A percentile compares a stretch with the other conserved stretches of the same genome.
Conservation (phyloP, 2,797 vertebrate species). For the Zalophus californianus region DNA sequence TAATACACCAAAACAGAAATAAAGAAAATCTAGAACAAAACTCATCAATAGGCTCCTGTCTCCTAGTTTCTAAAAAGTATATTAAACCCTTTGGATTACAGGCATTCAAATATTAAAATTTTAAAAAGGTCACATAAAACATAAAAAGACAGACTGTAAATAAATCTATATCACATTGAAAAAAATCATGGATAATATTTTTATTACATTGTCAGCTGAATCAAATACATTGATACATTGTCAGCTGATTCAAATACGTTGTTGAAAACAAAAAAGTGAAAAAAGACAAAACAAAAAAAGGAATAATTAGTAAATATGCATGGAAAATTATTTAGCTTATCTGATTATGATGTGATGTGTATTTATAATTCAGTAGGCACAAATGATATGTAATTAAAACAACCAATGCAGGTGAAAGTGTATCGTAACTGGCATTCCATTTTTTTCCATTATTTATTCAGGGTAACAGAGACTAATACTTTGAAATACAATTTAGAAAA, state of each 20-base stretch:
- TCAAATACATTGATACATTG: neutral
- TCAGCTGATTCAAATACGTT: conserved; percentile 40
- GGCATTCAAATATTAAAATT: neutral
- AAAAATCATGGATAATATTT: conserved; percentile 36
- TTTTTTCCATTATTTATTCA: neutral
- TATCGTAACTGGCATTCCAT: neutral
- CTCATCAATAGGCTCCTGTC: neutral
- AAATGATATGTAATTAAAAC: conserved; percentile 22
- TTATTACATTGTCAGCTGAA: conserved; percentile 60
- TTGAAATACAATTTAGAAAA: neutral
- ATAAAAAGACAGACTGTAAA: conserved; percentile 47
- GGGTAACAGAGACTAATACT: neutral
- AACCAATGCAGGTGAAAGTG: neutral
- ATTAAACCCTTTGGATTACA: neutral
- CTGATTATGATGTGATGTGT: neutral
- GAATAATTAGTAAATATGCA: conserved; percentile 42
- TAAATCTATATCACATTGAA: conserved; percentile 43
- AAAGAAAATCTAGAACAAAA: neutral
- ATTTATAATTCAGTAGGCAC: neutral
- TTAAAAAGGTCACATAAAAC: conserved; percentile 1
- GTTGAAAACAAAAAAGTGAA: neutral
- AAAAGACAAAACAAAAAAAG: conserved; percentile 24
- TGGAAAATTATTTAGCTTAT: neutral
- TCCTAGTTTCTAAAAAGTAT: neutral
- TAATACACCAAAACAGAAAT: neutral